Percentiles rank a stretch among this genome's conserved stretches.
These are phyloP conservation scores for Atherinomorus stipes DNA, from an alignment of 2,113 vertebrate genomes.

Conservation along the genomic window DNA sequence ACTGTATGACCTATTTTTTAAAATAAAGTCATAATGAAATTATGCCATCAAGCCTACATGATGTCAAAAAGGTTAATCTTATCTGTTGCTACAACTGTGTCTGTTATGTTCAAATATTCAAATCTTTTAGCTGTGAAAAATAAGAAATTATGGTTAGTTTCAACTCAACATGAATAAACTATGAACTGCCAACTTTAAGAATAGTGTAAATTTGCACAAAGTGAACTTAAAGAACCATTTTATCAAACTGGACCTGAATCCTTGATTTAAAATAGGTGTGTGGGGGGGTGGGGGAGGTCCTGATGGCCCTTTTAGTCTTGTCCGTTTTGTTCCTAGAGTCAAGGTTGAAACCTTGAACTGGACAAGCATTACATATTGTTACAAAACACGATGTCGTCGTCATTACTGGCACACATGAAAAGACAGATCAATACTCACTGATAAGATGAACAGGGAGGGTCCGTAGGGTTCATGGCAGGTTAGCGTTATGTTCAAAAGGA, in stretches of 20 bases:
- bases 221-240: conserved; percentile 8
- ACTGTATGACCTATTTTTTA: not conserved
- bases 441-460: conserved; percentile 50
- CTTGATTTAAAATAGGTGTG: not conserved
- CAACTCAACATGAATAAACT: too few species aligned
- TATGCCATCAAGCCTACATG: not conserved
- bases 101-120: too few species aligned
- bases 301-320: not conserved
- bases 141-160: too few species aligned
- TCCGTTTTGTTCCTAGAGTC: conserved; percentile 4
- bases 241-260: conserved; percentile 5
- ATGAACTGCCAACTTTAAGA: too few species aligned
- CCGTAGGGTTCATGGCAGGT: conserved; percentile 44
- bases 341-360: conserved; percentile 37
- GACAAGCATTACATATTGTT: conserved; percentile 10
- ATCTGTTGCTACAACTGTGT: too few species aligned
- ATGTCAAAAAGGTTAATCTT: not conserved
- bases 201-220: not conserved
- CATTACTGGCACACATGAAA: conserved; percentile 8
- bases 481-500: conserved; percentile 43
- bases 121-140: too few species aligned
- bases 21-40: too few species aligned
- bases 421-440: conserved; percentile 57
- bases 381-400: conserved; percentile 19
- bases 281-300: not conserved